Conservation (phyloP, 2,888 invertebrate genomes). For the Eledona agricola region DNA sequence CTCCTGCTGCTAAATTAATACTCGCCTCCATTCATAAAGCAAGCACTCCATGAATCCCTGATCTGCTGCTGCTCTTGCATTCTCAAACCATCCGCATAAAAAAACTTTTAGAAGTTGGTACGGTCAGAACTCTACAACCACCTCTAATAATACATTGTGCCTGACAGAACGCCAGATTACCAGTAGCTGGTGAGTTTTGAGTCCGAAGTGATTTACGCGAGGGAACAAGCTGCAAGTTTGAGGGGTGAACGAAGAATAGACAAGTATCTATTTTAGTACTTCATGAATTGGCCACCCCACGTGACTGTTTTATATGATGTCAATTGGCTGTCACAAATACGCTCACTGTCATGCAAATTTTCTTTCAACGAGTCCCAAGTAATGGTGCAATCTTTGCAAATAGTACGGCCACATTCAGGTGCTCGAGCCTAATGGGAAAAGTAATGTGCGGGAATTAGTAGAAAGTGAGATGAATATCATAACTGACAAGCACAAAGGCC, state of each 20-base stretch:
- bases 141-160: slow-evolving; percentile 31
- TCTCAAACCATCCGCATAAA: slow-evolving; percentile 12
- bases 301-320: slow-evolving; percentile 62
- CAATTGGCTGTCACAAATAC: slow-evolving; percentile 64
- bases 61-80: slow-evolving; percentile 11
- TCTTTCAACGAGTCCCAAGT: slow-evolving; percentile 54
- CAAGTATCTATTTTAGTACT: slow-evolving; percentile 63
- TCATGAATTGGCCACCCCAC: slow-evolving; percentile 61
- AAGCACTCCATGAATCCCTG: too few species aligned
- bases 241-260: slow-evolving; percentile 55
- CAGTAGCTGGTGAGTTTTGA: slow-evolving; percentile 32
- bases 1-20: slow-evolving; percentile 39
- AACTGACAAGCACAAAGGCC: too few species aligned
- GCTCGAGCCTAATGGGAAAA: too few species aligned
- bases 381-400: slow-evolving; percentile 39
- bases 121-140: slow-evolving; percentile 26
- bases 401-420: slow-evolving; percentile 42
- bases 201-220: slow-evolving; percentile 38
- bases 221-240: slow-evolving; percentile 43
- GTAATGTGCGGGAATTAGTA: too few species aligned
- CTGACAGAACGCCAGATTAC: slow-evolving; percentile 36
- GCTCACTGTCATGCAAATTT: slow-evolving; percentile 62
- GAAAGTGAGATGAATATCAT: too few species aligned
- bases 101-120: slow-evolving; percentile 13
- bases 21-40: slow-evolving; percentile 30